Evolutionary conservation across 2,888 invertebrate species (phyloP).

Genomic region (Glyphotaelius pellucidus): DNA sequence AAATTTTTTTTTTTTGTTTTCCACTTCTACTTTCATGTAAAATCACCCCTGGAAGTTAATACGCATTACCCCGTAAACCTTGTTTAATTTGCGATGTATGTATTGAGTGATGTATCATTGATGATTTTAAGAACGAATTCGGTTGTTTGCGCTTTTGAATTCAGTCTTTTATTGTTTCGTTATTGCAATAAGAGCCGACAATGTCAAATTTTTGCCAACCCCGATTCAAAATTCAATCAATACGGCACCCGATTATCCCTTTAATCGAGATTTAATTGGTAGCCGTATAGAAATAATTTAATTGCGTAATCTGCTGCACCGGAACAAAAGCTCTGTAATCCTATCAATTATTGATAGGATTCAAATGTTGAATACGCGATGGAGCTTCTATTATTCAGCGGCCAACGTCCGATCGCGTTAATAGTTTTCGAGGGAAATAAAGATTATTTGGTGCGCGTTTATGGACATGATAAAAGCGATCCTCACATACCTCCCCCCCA

Average conservation of each 20-base stretch:
- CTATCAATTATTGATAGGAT: conserved; percentile 2
- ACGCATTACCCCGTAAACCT: no score
- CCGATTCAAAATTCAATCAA: background rate
- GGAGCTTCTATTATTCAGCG: background rate
- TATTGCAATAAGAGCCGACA: background rate
- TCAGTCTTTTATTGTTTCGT: background rate
- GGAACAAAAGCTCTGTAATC: background rate
- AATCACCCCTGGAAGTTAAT: no score
- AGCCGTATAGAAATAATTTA: background rate
- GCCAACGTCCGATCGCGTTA: background rate
- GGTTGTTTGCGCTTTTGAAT: background rate
- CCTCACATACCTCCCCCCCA: background rate
- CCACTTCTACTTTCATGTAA: no score
- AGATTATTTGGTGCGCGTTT: conserved; percentile 7
- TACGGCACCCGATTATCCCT: background rate
- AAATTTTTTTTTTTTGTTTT: no score
- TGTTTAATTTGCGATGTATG: background rate
- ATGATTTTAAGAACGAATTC: background rate
- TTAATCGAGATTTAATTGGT: background rate
- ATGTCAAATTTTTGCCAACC: background rate
- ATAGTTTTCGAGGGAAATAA: background rate
- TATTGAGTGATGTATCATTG: background rate
- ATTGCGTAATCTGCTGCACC: background rate
- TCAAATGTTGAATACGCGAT: background rate
- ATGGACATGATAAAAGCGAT: conserved; percentile 28